A percentile compares a stretch with the other conserved stretches of the same genome.
These are phyloP conservation scores for Thymallus thymallus DNA, from an alignment of 2,113 vertebrate species.

Conservation along the genomic window DNA sequence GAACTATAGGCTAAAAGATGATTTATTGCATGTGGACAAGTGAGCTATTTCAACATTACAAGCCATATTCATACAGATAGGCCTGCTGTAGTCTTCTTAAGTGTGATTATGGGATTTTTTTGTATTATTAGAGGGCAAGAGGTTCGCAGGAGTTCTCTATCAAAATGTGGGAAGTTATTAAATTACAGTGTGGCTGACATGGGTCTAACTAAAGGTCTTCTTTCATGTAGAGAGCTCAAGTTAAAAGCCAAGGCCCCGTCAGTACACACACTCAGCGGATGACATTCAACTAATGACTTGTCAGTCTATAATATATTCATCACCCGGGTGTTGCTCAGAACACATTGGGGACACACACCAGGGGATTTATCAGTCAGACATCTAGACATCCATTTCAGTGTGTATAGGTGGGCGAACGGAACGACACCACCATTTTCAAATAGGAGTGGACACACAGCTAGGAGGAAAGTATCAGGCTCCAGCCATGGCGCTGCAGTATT, in stretches of 20 bases:
- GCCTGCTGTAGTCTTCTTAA: background rate
- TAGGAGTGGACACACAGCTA: slow-evolving; percentile 11
- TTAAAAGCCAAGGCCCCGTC: slow-evolving; percentile 45
- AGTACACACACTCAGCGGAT: slow-evolving; percentile 45
- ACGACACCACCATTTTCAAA: background rate
- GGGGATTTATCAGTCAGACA: slow-evolving; percentile 31
- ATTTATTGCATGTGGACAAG: no score
- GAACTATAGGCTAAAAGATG: no score
- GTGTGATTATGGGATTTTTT: background rate
- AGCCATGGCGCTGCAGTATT: slow-evolving; percentile 23
- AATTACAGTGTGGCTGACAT: slow-evolving; percentile 48
- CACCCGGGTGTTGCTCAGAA: slow-evolving; percentile 57
- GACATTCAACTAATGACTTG: slow-evolving; percentile 67
- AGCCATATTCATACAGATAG: background rate
- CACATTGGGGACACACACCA: slow-evolving; percentile 38
- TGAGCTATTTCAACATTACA: background rate
- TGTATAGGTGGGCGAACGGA: no score
- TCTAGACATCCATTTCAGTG: background rate
- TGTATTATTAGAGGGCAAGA: background rate
- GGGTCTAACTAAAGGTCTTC: slow-evolving; percentile 52
- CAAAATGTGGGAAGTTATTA: slow-evolving; percentile 52
- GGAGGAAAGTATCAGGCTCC: slow-evolving; percentile 22
- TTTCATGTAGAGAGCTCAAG: slow-evolving; percentile 51
- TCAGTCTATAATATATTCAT: slow-evolving; percentile 55
- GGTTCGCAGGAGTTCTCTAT: slow-evolving; percentile 39